Evolutionary conservation across 2,113 vertebrate species (phyloP), one percentile per base, ranked within the genome.

Genomic region (Menura novaehollandiae): DNA sequence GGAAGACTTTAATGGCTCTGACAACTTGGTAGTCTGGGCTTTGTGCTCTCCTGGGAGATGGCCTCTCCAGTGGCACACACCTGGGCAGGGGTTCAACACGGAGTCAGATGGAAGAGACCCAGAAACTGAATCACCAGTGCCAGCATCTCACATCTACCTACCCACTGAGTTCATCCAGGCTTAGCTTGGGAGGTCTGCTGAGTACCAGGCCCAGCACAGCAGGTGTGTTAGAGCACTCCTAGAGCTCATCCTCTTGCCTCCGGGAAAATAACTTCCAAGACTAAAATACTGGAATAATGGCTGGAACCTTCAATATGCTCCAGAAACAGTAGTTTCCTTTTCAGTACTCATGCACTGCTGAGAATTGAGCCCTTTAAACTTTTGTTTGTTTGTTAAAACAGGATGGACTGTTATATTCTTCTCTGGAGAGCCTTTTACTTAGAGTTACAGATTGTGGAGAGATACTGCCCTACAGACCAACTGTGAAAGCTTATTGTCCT

Each of bases 211-310:
- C 22, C 49, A 60, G 27, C 44, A 22, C 0, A 4, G 13, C 47
- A 44, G 24, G 46, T 52, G 39, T 51, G 33, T 19, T 52, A 41
- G 33, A 71, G 15, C 1, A 3, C 12, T 62, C 33, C 9, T 85
- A 32, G 10, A 69, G 28, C 33, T 91, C 71, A 39, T 51, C 21
- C 5, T 2, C 9, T 53, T 0, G 0, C 13, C 23, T 5, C 13
- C 28, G 44, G 39, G 28, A 88, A 91, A 77, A 59, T 9, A 55
- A 22, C 27, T 77, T 55, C n/a, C 13, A 63, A n/a, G 59, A 47
- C 11, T 52, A 24, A 66, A 88, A 66, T 20, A 19, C 15, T 39
- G 51, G 26, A 80, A 51, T 59, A 67, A 24, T 10, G 9, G 14
- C 28, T 83, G 58, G 91, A 93, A 56, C 4, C 10, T 27, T 63